Base-by-base conservation (phyloP, 2,113 vertebrate species). In the Sapajus apella region DNA sequence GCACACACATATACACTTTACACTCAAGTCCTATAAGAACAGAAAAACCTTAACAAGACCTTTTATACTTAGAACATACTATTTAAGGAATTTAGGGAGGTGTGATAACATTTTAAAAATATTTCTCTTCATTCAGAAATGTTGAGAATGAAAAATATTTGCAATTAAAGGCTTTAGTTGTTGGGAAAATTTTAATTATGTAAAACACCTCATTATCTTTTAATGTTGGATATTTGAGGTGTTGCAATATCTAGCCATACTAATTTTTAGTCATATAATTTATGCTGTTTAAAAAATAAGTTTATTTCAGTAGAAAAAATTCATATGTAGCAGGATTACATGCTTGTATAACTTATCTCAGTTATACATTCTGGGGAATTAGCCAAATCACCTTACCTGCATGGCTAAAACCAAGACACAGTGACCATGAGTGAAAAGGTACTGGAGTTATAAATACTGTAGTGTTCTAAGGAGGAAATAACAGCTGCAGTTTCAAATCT, bases 121-220 rank as follows among this genome's bases (percentile, higher is more conserved):
- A 81, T 68, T 93, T 77, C 14, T 70, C 40, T 80, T 80, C 47
- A 83, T 76, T 93, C 35, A 73, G 85, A 96, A 93, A 91, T 68
- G 40, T 75, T 85, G 93, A 87, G 47, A 94, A 88, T 64, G 77
- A 27, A 91, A 94, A 85, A 95, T 52, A 90, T 43, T 61, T 87
- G 32, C 21, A 76, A 61, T 70, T 45, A 87, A 92, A 94, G 50
- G 56, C 35, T 93, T 90, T 88, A 91, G 56, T 68, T 86, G 45
- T 81, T 72, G 72, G 37, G 37, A 82, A 93, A 75, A 7, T 43
- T 80, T 93, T 56, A 90, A 70, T 50, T 92, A 55, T 75, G 25
- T 92, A 55, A 91, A 94, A 81, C 6, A 83, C 12, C 21, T 79
- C 40, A 37, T 91, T 88, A 45, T 79, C 64, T 77, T 90, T 91